phyloP scores from a whole-genome alignment of 2,797 vertebrate genomes.

The Hemibagrus guttatus region DNA sequence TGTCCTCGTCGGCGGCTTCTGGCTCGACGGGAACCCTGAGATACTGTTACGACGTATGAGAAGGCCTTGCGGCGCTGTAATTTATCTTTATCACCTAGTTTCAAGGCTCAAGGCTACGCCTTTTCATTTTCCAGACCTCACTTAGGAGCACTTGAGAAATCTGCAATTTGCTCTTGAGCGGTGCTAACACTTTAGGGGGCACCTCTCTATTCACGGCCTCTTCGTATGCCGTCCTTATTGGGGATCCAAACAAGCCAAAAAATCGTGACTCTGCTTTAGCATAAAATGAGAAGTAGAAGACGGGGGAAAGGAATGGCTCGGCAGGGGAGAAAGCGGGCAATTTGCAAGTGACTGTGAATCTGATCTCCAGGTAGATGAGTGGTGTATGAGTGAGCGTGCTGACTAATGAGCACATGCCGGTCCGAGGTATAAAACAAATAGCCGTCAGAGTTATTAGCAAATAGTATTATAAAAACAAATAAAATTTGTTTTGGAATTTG shows the following conservation, averaged over 20 bases:
- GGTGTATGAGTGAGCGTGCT: conserved; percentile 36
- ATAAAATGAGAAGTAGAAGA: background rate
- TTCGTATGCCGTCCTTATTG: conserved; percentile 3
- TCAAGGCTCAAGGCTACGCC: conserved; percentile 9
- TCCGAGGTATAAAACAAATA: conserved; percentile 18
- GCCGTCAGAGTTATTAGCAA: conserved; percentile 27
- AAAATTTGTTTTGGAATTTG: background rate
- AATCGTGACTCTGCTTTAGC: conserved; percentile 18
- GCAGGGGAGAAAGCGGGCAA: background rate
- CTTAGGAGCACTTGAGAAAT: conserved; percentile 9
- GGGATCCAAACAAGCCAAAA: conserved; percentile 18
- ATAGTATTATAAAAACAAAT: too few species aligned
- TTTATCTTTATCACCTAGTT: conserved; percentile 24
- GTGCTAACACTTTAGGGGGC: background rate
- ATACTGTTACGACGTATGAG: background rate
- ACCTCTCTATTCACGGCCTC: background rate
- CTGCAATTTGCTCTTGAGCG: background rate
- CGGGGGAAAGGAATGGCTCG: background rate
- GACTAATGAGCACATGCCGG: background rate
- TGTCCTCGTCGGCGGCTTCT: background rate
- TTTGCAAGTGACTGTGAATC: conserved; percentile 4
- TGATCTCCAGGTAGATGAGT: conserved; percentile 56
- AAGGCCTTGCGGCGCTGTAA: conserved; percentile 9
- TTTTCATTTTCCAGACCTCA: conserved; percentile 24
- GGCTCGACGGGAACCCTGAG: background rate